A percentile compares a stretch with the other conserved stretches of the same genome.
These are phyloP conservation scores for Cherax destructor DNA, from an alignment of 1,140 invertebrate genomes.

Conservation along the genomic window DNA sequence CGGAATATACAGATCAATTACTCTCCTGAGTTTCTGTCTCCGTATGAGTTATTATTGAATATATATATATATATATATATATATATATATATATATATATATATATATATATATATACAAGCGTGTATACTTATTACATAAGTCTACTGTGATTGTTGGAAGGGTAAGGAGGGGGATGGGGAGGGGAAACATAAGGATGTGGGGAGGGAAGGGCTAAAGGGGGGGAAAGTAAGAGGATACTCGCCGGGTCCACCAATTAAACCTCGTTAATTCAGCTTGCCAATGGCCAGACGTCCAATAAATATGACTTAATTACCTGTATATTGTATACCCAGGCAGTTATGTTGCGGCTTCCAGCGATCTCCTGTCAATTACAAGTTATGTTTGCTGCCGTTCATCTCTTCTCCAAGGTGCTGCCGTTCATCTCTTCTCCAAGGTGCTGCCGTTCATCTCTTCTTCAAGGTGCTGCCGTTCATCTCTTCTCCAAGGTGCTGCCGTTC, in stretches of 20 bases:
- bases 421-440: too few relatives aligned
- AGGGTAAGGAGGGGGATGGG: too few relatives aligned
- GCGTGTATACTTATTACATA: neutral
- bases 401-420: neutral
- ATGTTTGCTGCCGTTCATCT: neutral
- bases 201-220: too few relatives aligned
- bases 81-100: neutral
- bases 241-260: neutral
- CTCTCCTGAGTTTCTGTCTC: too few relatives aligned
- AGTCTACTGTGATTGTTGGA: neutral
- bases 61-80: neutral
- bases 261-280: neutral
- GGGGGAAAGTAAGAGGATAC: neutral
- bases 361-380: neutral
- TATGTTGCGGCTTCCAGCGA: neutral
- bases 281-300: neutral
- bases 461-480: too few relatives aligned
- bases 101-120: neutral
- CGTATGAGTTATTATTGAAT: neutral
- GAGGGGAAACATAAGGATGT: too few relatives aligned
- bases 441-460: too few relatives aligned
- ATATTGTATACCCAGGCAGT: neutral
- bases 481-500: too few relatives aligned
- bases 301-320: constrained; percentile 1
- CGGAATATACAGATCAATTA: too few relatives aligned